Base-by-base conservation (phyloP, 2,797 vertebrate species). In the Pelodytes ibericus region DNA sequence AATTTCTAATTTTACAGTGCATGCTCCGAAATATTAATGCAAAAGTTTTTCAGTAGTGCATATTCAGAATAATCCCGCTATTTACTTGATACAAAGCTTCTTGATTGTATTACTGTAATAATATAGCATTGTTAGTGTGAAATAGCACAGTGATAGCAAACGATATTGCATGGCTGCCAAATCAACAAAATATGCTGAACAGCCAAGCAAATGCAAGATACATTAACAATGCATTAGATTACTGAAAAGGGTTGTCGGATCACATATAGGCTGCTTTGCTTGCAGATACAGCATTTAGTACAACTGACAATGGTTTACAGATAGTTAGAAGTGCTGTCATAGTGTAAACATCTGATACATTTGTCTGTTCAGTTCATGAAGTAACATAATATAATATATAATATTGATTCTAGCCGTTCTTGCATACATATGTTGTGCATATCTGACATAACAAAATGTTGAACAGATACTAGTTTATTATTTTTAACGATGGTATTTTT, bases 131-230 rank as follows among this genome's bases (percentile, higher is more conserved):
- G 10, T 57, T 15, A 64, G 61, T 56, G 20, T 30, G 44, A 72
- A 72, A 24, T 25, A n/a, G n/a, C n/a, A n/a, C 47, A 74, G 26
- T 27, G 65, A 58, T 41, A 31, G 44, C 11, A 49, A 31, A 26
- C 58, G n/a, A 30, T 66, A 39, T 58, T 62, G 15, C 72, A 18
- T 56, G 49, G 53, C 44, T 74, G 49, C 53, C 57, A 75, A 56
- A 59, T 49, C 33, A 75, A 33, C 63, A 67, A 58, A 31, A 72
- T 41, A 66, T 66, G 63, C 39, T 49, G 22, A 75, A 59, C 26
- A 22, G 24, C 33, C 63, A 47, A 59, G 18, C 36, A 47, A 53
- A 58, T 74, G 62, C 36, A 59, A 9, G 10, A 10, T 68, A 22
- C 51, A 75, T 67, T 60, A 75, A 67, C 26, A 67, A 60, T 60